Base-by-base conservation (phyloP, 2,797 vertebrate genomes). In the Thripadectes ignobilis region DNA sequence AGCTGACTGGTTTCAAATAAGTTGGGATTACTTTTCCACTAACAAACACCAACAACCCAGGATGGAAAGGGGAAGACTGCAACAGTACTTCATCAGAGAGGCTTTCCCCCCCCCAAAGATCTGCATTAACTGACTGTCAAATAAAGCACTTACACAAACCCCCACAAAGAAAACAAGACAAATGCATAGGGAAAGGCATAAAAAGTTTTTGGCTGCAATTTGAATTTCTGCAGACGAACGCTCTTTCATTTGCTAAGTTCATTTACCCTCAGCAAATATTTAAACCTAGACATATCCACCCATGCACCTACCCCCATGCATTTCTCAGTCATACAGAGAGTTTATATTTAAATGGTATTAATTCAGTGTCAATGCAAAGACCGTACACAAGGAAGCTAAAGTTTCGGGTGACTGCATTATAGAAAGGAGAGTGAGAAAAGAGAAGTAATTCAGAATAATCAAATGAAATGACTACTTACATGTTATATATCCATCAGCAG, bases 401-500 rank as follows among this genome's bases (percentile, higher is more conserved):
- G 59, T 93, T 95, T 79, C 55, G 46, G 38, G 51, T 19, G 7
- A 26, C 66, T 71, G 63, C 30, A 12, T 83, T 63, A 79, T 3
- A 54, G 58, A 89, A 67, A 86, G 36, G 27, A 79, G 3, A 89
- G 69, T 0, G 36, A 39, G 23, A 61, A 88, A 95, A 83, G 72
- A 48, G 79, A 79, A 76, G 62, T 18, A 85, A 93, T 81, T 85
- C 49, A 69, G 58, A 85, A 96, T 69, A 97, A 91, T 91, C 77
- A 94, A 96, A 95, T 87, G 78, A 97, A 98, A 96, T 38, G 21
- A 96, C 83, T 98, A 98, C 98, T 98, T 97, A 98, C 98, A 98
- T 69, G 98, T 98, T 96, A 98, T 97, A 96, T 98, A 98, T 97
- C 98, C 98, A 98, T 98, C 98, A 92, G 97, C 96, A 97, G 97